These are phyloP conservation scores for Seriola quinqueradiata DNA, from an alignment of 2,113 vertebrate genomes.

Conservation along the genomic window DNA sequence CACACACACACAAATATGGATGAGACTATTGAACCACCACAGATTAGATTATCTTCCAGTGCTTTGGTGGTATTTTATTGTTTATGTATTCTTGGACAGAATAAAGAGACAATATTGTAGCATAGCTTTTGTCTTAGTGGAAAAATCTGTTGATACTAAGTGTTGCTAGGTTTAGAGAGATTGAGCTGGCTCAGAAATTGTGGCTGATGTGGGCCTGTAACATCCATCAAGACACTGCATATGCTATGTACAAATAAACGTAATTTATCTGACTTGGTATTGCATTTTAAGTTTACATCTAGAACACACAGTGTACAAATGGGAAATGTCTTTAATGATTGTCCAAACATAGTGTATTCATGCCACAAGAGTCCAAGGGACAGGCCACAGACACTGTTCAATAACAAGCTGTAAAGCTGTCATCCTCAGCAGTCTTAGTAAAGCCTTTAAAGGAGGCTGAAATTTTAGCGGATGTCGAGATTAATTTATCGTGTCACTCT, in stretches of 20 bases:
- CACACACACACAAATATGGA: conserved; percentile 27
- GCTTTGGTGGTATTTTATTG: not conserved
- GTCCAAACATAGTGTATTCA: conserved; percentile 1
- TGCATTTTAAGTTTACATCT: not conserved
- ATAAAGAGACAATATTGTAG: not conserved
- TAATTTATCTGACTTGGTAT: not conserved
- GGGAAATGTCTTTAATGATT: conserved; percentile 6
- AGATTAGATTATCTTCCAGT: conserved; percentile 38
- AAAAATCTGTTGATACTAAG: not conserved
- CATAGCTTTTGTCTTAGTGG: not conserved
- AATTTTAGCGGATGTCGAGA: conserved; percentile 59
- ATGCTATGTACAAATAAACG: not conserved
- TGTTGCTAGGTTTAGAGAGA: not conserved
- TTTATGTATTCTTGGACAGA: conserved; percentile 25
- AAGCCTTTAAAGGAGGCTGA: conserved; percentile 57
- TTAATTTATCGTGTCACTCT: conserved; percentile 67
- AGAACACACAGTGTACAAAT: not conserved
- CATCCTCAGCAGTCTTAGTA: conserved; percentile 52
- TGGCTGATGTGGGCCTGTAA: not conserved
- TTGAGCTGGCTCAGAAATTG: not conserved
- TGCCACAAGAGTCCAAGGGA: not conserved
- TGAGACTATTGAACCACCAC: conserved; percentile 13
- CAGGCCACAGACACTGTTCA: conserved; percentile 38
- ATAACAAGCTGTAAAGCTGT: conserved; percentile 61
- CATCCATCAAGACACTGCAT: not conserved